A percentile compares a stretch with the other conserved stretches of the same genome.
phyloP scores from a whole-genome alignment of 2,888 invertebrate species.

The Anthoptus insignis region DNA sequence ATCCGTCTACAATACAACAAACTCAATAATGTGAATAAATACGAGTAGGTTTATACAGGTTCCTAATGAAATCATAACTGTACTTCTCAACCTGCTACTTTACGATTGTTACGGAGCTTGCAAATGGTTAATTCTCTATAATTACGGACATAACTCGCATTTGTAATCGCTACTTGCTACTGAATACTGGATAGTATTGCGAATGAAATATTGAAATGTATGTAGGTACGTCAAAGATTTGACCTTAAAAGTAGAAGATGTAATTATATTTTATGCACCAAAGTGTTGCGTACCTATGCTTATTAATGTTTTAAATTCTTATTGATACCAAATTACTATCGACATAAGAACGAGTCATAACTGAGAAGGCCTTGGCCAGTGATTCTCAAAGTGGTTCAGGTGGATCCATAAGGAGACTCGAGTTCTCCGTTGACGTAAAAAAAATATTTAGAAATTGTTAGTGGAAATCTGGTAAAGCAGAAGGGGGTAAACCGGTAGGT shows the following conservation, averaged over 20 bases:
- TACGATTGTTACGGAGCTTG: conserved; percentile 34
- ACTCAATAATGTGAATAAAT: conserved; percentile 21
- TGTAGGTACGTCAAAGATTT: not conserved
- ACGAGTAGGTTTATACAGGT: conserved; percentile 23
- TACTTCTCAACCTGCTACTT: conserved; percentile 28
- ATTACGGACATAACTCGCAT: conserved; percentile 37
- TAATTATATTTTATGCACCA: too few species aligned
- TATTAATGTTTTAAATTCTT: too few species aligned
- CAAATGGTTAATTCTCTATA: conserved; percentile 36
- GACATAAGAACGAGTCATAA: too few species aligned
- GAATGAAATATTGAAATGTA: conserved; percentile 13
- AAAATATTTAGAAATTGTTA: too few species aligned
- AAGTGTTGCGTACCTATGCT: too few species aligned
- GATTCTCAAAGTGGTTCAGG: too few species aligned
- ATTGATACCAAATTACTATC: too few species aligned
- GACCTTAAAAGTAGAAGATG: not conserved
- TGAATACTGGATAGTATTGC: conserved; percentile 27
- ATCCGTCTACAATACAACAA: conserved; percentile 26
- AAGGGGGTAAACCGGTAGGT: too few species aligned
- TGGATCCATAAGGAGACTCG: too few species aligned
- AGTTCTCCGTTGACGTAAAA: too few species aligned
- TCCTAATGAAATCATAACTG: conserved; percentile 38
- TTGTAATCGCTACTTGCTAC: conserved; percentile 35
- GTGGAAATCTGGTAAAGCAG: too few species aligned
- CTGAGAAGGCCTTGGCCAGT: too few species aligned